Evolutionary conservation across 2,888 invertebrate species (phyloP).

Genomic region (Ceratothoa steindachneri): DNA sequence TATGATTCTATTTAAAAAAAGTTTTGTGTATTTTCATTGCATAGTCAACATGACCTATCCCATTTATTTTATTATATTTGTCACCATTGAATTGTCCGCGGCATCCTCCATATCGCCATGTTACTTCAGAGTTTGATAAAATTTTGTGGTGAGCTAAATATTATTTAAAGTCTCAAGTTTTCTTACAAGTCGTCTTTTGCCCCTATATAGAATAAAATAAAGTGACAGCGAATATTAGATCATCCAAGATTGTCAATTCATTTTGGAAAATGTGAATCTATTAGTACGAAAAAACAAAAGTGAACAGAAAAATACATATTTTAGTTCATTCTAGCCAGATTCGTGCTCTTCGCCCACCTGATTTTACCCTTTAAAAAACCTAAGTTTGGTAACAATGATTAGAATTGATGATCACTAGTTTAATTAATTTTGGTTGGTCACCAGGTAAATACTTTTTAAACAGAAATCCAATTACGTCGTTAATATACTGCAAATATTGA

Average conservation of each 20-base stretch:
- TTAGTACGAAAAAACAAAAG: not conserved
- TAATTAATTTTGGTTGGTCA: too few species aligned
- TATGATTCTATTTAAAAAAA: not conserved
- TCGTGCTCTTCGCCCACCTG: not conserved
- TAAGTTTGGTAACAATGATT: too few species aligned
- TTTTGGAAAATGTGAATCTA: not conserved
- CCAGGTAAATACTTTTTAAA: too few species aligned
- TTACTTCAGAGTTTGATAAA: not conserved
- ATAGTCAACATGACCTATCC: not conserved
- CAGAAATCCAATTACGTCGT: too few species aligned
- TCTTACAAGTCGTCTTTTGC: too few species aligned
- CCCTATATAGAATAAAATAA: too few species aligned
- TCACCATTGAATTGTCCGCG: not conserved
- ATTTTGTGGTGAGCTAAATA: not conserved
- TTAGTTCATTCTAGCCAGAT: not conserved
- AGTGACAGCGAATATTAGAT: too few species aligned
- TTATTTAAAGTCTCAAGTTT: not conserved
- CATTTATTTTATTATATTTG: not conserved
- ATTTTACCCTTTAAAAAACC: too few species aligned
- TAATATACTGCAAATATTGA: too few species aligned
- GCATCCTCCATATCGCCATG: not conserved
- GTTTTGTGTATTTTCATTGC: not conserved
- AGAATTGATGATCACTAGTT: too few species aligned
- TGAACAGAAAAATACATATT: not conserved
- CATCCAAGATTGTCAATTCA: not conserved